Conservation (phyloP, 2,113 vertebrate species). For the Conger conger region DNA sequence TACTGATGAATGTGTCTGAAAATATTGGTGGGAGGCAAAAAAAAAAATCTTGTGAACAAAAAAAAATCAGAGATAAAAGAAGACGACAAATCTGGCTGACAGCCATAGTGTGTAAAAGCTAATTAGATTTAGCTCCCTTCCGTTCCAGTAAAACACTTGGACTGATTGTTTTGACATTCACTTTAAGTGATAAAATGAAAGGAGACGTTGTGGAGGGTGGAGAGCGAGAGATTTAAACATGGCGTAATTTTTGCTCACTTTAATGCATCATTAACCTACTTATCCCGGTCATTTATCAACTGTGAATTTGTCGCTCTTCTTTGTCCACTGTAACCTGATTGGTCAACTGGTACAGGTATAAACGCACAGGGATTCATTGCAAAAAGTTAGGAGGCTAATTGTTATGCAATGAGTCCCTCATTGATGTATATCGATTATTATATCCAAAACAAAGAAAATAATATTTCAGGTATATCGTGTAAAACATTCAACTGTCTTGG, state of each 20-base stretch:
- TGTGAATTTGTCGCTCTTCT: background rate
- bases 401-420: too few species aligned
- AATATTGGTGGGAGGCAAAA: conserved; percentile 1
- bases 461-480: too few species aligned
- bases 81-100: background rate
- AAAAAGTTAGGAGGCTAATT: too few species aligned
- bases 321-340: background rate
- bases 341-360: background rate
- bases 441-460: too few species aligned
- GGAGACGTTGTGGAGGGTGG: background rate
- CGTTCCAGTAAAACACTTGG: conserved; percentile 11
- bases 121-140: conserved; percentile 2
- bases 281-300: background rate
- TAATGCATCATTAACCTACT: background rate
- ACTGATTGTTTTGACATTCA: background rate
- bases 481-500: too few species aligned
- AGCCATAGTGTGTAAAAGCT: conserved; percentile 8
- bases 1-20: conserved; percentile 16
- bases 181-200: background rate
- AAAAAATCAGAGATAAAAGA: background rate
- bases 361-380: background rate
- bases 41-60: background rate
- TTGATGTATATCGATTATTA: too few species aligned
- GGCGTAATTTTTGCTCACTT: background rate
- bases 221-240: background rate